A percentile compares a stretch with the other conserved stretches of the same genome.
These are phyloP conservation scores for Carollia perspicillata DNA, from an alignment of 2,113 vertebrate species.

Conservation along the genomic window DNA sequence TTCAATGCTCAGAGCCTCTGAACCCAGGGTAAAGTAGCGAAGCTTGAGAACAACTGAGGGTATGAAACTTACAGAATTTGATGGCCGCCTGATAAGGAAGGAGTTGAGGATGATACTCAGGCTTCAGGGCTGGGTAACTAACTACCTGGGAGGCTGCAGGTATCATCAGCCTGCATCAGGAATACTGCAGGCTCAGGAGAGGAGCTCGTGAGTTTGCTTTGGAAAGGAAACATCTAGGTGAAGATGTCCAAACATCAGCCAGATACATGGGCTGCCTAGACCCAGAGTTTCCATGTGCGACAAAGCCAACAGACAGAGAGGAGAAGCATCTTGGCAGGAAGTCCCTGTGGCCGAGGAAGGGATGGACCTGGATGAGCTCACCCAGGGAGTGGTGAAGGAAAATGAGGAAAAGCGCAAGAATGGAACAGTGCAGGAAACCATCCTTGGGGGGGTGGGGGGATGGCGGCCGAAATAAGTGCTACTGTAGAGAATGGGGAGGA, in stretches of 20 bases:
- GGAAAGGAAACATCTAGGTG: constrained; percentile 12
- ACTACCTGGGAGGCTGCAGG: background rate
- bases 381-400: background rate
- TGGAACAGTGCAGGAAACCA: background rate
- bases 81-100: background rate
- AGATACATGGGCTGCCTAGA: background rate
- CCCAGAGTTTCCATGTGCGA: background rate
- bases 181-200: background rate
- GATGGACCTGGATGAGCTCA: constrained; percentile 16
- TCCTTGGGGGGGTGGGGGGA: background rate
- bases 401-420: background rate
- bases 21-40: background rate
- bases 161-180: background rate
- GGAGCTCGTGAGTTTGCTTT: background rate
- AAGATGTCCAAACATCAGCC: background rate
- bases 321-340: constrained; percentile 17
- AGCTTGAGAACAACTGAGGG: background rate
- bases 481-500: background rate
- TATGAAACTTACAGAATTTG: background rate
- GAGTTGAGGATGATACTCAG: background rate
- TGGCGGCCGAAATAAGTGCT: background rate
- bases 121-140: background rate
- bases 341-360: background rate
- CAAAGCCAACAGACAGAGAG: background rate
- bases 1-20: background rate